phyloP scores from a whole-genome alignment of 37 sponge, comb jelly and placozoan species.

The Cliona cf. orientalis region DNA sequence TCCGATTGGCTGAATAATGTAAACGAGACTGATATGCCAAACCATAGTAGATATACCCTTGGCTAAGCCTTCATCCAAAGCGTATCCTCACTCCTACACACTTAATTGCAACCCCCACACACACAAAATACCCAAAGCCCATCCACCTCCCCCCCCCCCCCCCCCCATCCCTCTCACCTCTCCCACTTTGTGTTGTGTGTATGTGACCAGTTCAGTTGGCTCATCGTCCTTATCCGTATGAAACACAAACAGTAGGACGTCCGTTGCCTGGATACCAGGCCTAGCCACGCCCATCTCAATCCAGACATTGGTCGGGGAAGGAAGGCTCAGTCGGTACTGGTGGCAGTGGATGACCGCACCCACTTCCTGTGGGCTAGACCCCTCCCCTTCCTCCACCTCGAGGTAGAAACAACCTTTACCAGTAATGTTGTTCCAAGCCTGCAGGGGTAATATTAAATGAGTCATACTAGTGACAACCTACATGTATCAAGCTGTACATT shows the following conservation, averaged over 20 bases:
- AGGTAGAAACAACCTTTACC: slow-evolving; percentile 84
- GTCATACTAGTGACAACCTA: not conserved
- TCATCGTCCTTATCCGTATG: slow-evolving; percentile 51
- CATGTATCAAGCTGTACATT: too few species aligned
- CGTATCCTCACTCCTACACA: too few species aligned
- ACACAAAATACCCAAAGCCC: too few species aligned
- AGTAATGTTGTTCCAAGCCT: slow-evolving; percentile 70
- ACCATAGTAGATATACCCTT: too few species aligned
- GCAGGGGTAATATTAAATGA: not conserved
- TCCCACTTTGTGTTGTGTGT: slow-evolving; percentile 57
- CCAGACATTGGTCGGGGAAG: slow-evolving; percentile 42
- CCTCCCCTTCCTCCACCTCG: slow-evolving; percentile 14
- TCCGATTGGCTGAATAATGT: too few species aligned
- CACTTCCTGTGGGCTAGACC: not conserved
- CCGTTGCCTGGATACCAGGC: slow-evolving; percentile 35
- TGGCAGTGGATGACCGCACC: slow-evolving; percentile 45
- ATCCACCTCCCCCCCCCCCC: too few species aligned
- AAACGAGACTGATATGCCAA: too few species aligned
- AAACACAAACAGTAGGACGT: slow-evolving; percentile 60
- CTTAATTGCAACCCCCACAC: too few species aligned
- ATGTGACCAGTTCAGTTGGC: slow-evolving; percentile 50
- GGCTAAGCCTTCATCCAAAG: too few species aligned
- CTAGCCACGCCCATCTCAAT: slow-evolving; percentile 35
- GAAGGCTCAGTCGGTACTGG: slow-evolving; percentile 55
- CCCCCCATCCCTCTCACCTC: too few species aligned